Conservation (phyloP, 2,797 vertebrate species). For the Luscinia luscinia region DNA sequence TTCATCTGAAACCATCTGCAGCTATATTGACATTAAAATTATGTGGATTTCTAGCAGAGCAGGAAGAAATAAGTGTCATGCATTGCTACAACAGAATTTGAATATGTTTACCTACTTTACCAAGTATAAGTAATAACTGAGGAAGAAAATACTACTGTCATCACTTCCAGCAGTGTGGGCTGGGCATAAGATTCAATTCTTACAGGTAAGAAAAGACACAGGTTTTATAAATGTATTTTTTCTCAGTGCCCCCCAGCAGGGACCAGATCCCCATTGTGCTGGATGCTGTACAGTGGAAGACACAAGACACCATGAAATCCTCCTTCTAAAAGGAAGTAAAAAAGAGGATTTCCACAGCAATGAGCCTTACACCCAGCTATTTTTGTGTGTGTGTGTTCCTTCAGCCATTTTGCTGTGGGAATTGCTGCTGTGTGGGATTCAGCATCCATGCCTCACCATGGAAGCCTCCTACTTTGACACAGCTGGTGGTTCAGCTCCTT, state of each 20-base stretch:
- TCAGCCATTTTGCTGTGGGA: neutral
- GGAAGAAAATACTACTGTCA: neutral
- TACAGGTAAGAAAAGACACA: neutral
- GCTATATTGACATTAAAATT: constrained; percentile 12
- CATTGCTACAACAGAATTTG: neutral
- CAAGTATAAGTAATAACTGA: neutral
- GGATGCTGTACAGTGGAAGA: neutral
- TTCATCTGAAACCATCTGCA: neutral
- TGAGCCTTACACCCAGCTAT: neutral
- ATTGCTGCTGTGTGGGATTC: neutral
- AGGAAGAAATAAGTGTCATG: neutral
- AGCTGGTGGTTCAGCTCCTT: neutral
- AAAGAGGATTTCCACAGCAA: neutral
- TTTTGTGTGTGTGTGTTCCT: neutral
- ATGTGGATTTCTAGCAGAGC: neutral
- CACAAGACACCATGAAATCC: neutral
- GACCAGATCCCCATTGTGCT: neutral
- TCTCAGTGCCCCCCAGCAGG: neutral
- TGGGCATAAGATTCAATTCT: neutral
- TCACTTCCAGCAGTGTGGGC: neutral
- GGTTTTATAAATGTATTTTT: neutral
- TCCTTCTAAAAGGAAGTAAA: neutral
- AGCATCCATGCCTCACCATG: neutral
- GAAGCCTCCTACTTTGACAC: neutral
- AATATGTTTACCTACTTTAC: constrained; percentile 15